Percentiles rank a stretch among this genome's conserved stretches.
phyloP scores from a whole-genome alignment of 2,797 vertebrate genomes.

The Nyctibius grandis region DNA sequence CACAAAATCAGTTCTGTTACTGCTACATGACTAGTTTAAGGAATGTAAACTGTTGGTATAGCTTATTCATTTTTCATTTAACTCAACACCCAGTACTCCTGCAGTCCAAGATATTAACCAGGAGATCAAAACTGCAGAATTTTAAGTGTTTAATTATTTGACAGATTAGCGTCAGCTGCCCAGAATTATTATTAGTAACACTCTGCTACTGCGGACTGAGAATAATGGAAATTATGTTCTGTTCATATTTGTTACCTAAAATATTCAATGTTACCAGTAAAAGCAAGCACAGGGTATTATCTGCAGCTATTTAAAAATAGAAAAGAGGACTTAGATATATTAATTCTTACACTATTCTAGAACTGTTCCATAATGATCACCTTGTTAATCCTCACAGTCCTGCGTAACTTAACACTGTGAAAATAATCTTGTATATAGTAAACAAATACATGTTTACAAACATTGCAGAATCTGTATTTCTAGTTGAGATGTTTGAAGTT shows the following conservation, averaged over 20 bases:
- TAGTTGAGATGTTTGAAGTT: background rate
- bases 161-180: background rate
- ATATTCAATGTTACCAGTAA: background rate
- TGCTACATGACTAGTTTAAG: background rate
- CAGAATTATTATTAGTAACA: background rate
- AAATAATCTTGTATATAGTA: background rate
- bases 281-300: background rate
- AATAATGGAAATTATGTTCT: background rate
- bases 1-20: background rate
- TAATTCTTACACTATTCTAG: background rate
- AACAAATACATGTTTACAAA: background rate
- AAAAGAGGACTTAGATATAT: background rate
- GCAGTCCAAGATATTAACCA: background rate
- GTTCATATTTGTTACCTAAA: background rate
- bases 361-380: background rate
- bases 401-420: background rate
- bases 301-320: background rate
- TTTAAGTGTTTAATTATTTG: background rate
- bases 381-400: background rate
- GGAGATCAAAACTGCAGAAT: background rate
- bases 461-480: background rate
- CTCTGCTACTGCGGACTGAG: background rate
- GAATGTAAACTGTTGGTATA: background rate
- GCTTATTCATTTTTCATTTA: background rate
- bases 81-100: background rate